Evolutionary conservation across 92 coral and sea anemone genomes (phyloP), one percentile per base, ranked within the genome.

Genomic region (Epizoanthus ramosus): DNA sequence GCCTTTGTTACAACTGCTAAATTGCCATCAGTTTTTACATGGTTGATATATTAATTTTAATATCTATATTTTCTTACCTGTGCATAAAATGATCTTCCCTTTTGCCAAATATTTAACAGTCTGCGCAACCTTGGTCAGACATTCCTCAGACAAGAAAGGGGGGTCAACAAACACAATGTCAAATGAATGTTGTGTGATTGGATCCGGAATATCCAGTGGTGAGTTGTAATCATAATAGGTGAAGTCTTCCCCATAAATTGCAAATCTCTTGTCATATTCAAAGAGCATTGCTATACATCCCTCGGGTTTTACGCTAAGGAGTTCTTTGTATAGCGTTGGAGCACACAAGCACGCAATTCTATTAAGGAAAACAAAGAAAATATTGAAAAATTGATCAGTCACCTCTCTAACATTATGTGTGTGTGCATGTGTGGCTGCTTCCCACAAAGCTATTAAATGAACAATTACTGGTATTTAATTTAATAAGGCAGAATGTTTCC

Each of bases 341-440:
- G 95, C 89, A 71, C 95, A 89, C 67, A 92, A 71, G 76, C 95
- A 89, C 54, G 92, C 92, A 72, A 92, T 92, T 56, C 95, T 92
- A 71, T 4, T 37, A 37, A 71, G 59, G 23, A 58, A 17, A 45
- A 50, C 2, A 9, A 50, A 50, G 54, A 50, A 50, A 37, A 3
- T 3, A 3, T 37, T 37, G 6, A 37, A 37, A 37, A 37, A 37
- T 37, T 37, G 6, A 37, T 37, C 43, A 37, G 43, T n/a, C n/a
- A 37, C 43, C 43, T 37, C 43, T 37, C 5, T 37, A 37, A 2
- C 3, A 6, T 1, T 37, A 3, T 6, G 43, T 37, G 43, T 37
- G 43, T 5, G 5, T 37, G 43, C 6, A 37, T 37, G 43, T 35
- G 39, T 35, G 39, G 0, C 43, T 37, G 43, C 31, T 28, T 28